Conservation (phyloP, 2,888 invertebrate genomes). For the Tipula helvola region DNA sequence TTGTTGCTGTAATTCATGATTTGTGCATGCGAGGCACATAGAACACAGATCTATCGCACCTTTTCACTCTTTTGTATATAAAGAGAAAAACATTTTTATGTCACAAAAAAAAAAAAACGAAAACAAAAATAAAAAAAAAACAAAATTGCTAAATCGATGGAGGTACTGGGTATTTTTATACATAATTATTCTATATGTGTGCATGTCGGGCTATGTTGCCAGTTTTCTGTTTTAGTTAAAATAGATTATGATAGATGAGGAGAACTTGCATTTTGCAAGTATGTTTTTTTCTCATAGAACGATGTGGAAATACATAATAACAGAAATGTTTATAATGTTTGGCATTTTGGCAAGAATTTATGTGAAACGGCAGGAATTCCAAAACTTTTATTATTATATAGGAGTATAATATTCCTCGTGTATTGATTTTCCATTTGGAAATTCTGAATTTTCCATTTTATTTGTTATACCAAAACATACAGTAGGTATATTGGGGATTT, state of each 20-base stretch:
- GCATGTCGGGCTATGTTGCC: neutral
- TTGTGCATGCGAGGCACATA: neutral
- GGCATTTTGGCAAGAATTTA: neutral
- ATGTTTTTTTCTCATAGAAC: neutral
- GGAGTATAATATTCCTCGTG: too few relatives aligned
- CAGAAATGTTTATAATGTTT: neutral
- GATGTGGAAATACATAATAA: neutral
- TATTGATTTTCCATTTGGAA: neutral
- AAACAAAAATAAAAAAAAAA: neutral
- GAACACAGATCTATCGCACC: neutral
- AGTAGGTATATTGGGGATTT: too few relatives aligned
- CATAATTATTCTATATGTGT: neutral
- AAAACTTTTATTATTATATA: neutral
- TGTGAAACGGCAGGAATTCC: neutral
- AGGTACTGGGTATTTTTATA: constrained; percentile 4
- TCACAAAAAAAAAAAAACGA: neutral
- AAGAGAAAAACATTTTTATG: neutral
- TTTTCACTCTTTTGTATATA: neutral
- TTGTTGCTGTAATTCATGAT: neutral
- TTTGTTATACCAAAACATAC: too few relatives aligned
- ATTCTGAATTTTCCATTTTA: neutral
- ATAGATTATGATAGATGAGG: neutral
- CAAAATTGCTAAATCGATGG: neutral
- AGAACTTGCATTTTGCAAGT: neutral
- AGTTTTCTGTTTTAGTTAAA: neutral